These are phyloP conservation scores for Promerops cafer DNA, from an alignment of 2,113 vertebrate species.

Conservation along the genomic window DNA sequence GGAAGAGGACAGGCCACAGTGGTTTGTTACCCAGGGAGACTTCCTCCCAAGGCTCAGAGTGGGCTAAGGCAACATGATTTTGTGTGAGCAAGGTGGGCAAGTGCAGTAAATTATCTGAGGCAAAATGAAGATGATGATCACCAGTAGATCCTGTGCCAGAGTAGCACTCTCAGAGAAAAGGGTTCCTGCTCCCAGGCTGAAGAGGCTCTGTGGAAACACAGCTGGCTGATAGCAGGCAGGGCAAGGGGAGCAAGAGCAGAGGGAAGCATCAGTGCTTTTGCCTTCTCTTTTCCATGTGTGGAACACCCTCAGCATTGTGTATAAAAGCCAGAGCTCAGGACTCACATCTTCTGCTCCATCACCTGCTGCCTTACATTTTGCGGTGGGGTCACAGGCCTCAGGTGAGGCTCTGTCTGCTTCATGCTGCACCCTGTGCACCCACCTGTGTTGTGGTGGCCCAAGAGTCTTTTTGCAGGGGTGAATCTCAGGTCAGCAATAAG, in stretches of 20 bases:
- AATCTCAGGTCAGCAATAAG: fast-evolving
- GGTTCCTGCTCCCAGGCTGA: fast-evolving
- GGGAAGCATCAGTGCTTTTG: not conserved
- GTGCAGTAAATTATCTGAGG: no score
- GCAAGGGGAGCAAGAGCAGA: not conserved
- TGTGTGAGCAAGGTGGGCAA: not conserved
- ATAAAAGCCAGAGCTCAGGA: not conserved
- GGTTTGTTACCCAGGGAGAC: not conserved
- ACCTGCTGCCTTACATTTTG: not conserved
- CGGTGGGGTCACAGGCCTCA: fast-evolving
- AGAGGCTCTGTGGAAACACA: not conserved
- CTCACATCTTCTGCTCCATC: fast-evolving
- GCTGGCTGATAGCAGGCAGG: not conserved
- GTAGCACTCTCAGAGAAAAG: not conserved
- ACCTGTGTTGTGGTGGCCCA: not conserved
- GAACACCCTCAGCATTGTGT: not conserved
- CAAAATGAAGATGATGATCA: not conserved
- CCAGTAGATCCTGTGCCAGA: not conserved
- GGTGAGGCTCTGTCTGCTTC: not conserved
- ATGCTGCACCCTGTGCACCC: not conserved
- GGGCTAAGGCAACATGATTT: fast-evolving
- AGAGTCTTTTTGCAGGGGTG: not conserved
- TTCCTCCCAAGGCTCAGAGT: not conserved
- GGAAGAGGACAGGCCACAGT: not conserved
- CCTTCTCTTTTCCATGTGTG: not conserved